Evolutionary conservation across 2,113 vertebrate species (phyloP).

Genomic region (Hippopotamus amphibius): DNA sequence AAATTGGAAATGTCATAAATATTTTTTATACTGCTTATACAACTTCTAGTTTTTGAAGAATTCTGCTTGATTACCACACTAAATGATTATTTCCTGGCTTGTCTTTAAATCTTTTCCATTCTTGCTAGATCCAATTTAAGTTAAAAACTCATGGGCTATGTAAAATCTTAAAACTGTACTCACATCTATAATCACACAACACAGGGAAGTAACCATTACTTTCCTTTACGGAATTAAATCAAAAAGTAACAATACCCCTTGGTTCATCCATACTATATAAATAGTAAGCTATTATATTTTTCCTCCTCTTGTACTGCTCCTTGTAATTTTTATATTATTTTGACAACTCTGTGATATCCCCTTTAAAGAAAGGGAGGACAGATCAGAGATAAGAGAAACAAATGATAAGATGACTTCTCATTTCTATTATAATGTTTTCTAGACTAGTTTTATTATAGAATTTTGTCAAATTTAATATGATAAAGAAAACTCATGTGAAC

Average conservation of each 20-base stretch:
- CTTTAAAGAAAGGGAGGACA: constrained; percentile 30
- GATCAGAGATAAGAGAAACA: constrained; percentile 41
- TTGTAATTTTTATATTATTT: constrained; percentile 48
- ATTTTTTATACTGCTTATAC: constrained; percentile 29
- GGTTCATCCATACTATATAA: background rate
- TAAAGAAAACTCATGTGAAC: background rate
- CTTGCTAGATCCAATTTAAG: constrained; percentile 66
- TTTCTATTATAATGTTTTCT: constrained; percentile 38
- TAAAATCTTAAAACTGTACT: constrained; percentile 67
- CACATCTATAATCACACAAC: constrained; percentile 48
- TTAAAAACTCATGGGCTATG: constrained; percentile 50
- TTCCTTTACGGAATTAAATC: constrained; percentile 25
- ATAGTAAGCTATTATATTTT: background rate
- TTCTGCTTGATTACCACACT: constrained; percentile 62
- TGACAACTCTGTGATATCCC: constrained; percentile 52
- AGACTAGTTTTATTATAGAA: constrained; percentile 16
- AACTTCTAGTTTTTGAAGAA: constrained; percentile 51
- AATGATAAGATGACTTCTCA: background rate
- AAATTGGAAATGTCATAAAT: constrained; percentile 50
- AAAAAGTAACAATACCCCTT: background rate
- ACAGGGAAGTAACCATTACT: background rate
- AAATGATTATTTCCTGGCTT: constrained; percentile 53
- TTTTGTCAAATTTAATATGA: constrained; percentile 55
- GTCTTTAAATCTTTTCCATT: constrained; percentile 71
- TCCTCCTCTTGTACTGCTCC: background rate